Base-by-base conservation (phyloP, 2,888 invertebrate species). In the Chymomyza amoena region DNA sequence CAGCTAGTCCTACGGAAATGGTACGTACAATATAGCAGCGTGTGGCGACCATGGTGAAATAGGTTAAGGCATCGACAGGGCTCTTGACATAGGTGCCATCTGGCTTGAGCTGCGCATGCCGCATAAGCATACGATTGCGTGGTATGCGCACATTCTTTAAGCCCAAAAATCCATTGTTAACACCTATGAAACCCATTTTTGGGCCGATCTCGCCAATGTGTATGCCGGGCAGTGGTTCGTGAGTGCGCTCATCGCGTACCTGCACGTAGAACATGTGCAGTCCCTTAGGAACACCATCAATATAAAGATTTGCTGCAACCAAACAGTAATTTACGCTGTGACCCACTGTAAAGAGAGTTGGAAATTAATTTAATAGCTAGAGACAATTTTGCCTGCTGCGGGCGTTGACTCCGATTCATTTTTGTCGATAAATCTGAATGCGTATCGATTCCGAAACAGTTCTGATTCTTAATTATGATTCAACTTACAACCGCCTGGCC, bases 121-220 rank as follows among this genome's bases (percentile, higher is more conserved):
- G 96, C 98, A 98, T 98, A 36, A 99, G 92, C 97, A 99, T 96
- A 78, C 97, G 93, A 6, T 94, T 94, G 71, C 97, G 93, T 0
- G 98, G 98, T 91, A 98, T 96, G 82, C 98, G 93, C 15, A 97
- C 95, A 78, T 96, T 93, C 70, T 97, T 94, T 81, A 99, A 95
- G 4, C 96, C 96, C 28, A 99, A 93, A 92, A 96, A 99, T 0
- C 99, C 98, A 91, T 99, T 98, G 90, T 99, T 98, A 36, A 96
- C 95, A 2, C 95, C 95, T 84, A 96, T 96, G 95, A 97, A 97
- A 66, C 97, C 98, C 79, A 98, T 93, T 91, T 98, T 98, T 68
- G 96, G 96, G 4, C 98, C 98, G 79, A 99, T 98, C 92, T 98
- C 98, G 10, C 98, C 98, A 61, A 98, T 94, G 90, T 96, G 96